These are phyloP conservation scores for Porites lutea DNA, from an alignment of 64 coral and sea anemone genomes.

Conservation along the genomic window DNA sequence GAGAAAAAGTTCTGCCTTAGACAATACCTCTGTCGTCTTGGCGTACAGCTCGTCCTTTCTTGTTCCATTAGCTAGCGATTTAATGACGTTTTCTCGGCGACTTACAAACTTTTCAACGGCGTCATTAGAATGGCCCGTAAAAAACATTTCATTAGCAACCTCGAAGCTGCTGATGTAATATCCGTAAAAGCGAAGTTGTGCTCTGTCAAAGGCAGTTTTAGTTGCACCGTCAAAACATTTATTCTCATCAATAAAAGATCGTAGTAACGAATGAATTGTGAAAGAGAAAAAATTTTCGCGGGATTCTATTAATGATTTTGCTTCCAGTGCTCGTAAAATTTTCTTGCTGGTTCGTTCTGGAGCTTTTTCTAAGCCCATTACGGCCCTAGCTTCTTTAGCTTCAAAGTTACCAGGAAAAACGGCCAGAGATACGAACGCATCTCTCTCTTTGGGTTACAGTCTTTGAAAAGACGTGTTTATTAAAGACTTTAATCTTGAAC, in stretches of 20 bases:
- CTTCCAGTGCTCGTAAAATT: background rate
- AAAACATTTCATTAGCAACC: too few species aligned
- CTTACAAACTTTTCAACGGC: too few species aligned
- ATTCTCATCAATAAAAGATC: background rate
- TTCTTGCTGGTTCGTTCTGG: background rate
- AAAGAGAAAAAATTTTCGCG: background rate
- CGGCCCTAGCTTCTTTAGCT: background rate
- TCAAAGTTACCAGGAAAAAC: conserved; percentile 1
- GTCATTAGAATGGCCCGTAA: too few species aligned
- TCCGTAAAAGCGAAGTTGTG: too few species aligned
- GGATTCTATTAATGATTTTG: conserved; percentile 9
- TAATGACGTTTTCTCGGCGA: too few species aligned
- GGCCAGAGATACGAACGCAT: background rate
- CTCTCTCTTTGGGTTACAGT: background rate
- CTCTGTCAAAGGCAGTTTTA: too few species aligned
- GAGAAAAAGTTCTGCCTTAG: background rate
- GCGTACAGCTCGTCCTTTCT: too few species aligned
- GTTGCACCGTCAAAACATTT: too few species aligned
- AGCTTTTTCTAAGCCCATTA: background rate
- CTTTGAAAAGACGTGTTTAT: conserved; percentile 13
- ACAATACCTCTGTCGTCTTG: too few species aligned
- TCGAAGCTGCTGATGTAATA: too few species aligned
- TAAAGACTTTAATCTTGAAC: background rate
- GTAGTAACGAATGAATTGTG: conserved; percentile 7
- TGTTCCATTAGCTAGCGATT: too few species aligned